Conservation (phyloP, 2,113 vertebrate genomes). For the Rhadina sibilatrix region DNA sequence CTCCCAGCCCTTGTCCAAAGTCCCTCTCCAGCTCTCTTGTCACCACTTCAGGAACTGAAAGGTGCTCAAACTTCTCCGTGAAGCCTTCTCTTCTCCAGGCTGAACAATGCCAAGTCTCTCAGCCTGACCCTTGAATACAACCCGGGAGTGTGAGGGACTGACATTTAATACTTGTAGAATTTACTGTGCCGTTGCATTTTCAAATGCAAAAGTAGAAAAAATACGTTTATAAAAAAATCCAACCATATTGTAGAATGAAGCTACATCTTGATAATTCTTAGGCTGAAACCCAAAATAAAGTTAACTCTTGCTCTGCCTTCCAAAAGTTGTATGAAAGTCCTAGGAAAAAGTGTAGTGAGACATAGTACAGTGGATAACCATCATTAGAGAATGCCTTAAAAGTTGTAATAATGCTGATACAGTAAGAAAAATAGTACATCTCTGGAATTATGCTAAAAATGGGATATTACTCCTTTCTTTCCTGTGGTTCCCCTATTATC, state of each 20-base stretch:
- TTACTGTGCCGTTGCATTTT: neutral
- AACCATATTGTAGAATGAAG: neutral
- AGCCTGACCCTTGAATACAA: neutral
- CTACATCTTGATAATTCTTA: neutral
- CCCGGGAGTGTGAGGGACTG: neutral
- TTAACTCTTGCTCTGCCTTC: neutral
- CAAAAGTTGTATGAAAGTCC: neutral
- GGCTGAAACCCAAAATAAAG: neutral
- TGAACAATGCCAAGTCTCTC: neutral
- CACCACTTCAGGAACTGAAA: neutral
- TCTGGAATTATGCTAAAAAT: neutral
- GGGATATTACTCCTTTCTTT: neutral
- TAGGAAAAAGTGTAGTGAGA: neutral
- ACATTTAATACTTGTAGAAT: neutral
- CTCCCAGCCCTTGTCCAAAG: neutral
- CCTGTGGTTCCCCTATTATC: neutral
- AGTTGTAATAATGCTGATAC: neutral
- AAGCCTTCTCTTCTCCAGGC: neutral
- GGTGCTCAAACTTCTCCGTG: neutral
- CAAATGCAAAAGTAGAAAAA: neutral
- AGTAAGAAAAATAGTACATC: neutral
- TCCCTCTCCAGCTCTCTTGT: neutral
- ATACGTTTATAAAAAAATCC: accelerated
- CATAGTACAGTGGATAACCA: neutral
- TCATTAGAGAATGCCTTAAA: neutral